A percentile compares a stretch with the other conserved stretches of the same genome.
Evolutionary conservation across 92 coral and sea anemone genomes (phyloP).

Genomic region (Siderastrea radians): DNA sequence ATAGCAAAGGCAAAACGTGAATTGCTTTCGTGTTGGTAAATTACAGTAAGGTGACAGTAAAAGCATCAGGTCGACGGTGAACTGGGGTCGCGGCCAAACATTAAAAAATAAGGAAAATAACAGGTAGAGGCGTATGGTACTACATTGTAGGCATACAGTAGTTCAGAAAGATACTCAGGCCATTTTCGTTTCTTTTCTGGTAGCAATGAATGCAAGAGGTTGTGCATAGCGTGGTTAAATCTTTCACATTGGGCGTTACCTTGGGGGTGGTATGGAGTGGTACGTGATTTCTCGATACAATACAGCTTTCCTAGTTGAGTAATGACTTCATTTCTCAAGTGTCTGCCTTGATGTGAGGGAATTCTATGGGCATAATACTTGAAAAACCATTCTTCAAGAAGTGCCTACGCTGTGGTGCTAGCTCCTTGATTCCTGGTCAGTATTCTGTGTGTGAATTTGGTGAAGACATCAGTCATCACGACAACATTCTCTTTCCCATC

Average conservation of each 20-base stretch:
- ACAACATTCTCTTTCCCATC: slow-evolving; percentile 72
- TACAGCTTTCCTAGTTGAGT: slow-evolving; percentile 53
- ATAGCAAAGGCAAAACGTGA: no score
- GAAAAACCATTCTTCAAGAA: slow-evolving; percentile 75
- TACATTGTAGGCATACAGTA: slow-evolving; percentile 71
- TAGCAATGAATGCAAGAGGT: slow-evolving; percentile 43
- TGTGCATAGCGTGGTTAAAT: slow-evolving; percentile 75
- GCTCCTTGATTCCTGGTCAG: slow-evolving; percentile 76
- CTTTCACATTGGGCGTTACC: slow-evolving; percentile 84
- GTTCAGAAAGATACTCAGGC: slow-evolving; percentile 66
- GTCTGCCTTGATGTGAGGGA: slow-evolving; percentile 80
- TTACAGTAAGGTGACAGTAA: no score
- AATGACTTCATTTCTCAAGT: slow-evolving; percentile 61
- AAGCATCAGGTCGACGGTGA: slow-evolving; percentile 54
- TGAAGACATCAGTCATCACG: slow-evolving; percentile 75
- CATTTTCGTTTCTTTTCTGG: slow-evolving; percentile 58
- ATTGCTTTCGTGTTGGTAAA: no score
- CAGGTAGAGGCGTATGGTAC: slow-evolving; percentile 70
- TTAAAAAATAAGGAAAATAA: slow-evolving; percentile 60
- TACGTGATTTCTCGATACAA: slow-evolving; percentile 59
- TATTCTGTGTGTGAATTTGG: slow-evolving; percentile 68
- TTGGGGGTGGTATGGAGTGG: slow-evolving; percentile 76
- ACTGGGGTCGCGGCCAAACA: slow-evolving; percentile 61
- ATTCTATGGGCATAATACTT: slow-evolving; percentile 56
- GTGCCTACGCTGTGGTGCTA: slow-evolving; percentile 56